A percentile compares a stretch with the other conserved stretches of the same genome.
Conservation (phyloP, 2,888 invertebrate genomes). For the Bembecia ichneumoniformis region DNA sequence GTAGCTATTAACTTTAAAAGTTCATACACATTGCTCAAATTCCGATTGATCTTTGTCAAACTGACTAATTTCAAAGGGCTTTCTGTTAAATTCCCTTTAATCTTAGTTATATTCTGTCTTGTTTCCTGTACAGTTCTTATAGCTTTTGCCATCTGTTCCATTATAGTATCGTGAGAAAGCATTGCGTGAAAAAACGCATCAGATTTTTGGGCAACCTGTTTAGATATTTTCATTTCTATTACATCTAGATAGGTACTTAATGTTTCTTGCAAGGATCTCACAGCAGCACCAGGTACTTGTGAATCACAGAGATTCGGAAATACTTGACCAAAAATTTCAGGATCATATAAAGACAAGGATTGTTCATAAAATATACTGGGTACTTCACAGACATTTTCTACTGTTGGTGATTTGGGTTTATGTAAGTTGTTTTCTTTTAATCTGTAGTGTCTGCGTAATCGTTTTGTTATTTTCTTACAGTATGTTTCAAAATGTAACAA, state of each 20-base stretch:
- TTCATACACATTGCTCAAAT: conserved; percentile 77
- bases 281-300: conserved; percentile 74
- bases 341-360: conserved; percentile 83
- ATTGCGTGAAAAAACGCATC: conserved; percentile 98
- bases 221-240: conserved; percentile 93
- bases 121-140: conserved; percentile 81
- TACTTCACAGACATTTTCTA: conserved; percentile 75
- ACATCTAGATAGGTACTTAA: conserved; percentile 95
- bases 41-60: conserved; percentile 76
- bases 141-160: conserved; percentile 93
- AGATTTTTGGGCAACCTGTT: conserved; percentile 94
- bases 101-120: conserved; percentile 80
- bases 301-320: conserved; percentile 78
- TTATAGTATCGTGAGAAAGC: conserved; percentile 97
- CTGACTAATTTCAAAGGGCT: conserved; percentile 85
- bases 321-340: conserved; percentile 86
- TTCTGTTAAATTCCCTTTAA: conserved; percentile 84
- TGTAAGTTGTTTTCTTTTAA: conserved; percentile 55
- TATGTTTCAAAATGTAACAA: conserved; percentile 90
- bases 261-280: conserved; percentile 87
- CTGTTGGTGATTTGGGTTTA: conserved; percentile 57
- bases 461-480: conserved; percentile 81
- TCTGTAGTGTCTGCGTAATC: conserved; percentile 75
- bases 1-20: conserved; percentile 92
- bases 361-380: conserved; percentile 89